Percentiles rank a stretch among this genome's conserved stretches.
Conservation (phyloP, 1,140 invertebrate genomes). For the Drosophila carrolli region DNA sequence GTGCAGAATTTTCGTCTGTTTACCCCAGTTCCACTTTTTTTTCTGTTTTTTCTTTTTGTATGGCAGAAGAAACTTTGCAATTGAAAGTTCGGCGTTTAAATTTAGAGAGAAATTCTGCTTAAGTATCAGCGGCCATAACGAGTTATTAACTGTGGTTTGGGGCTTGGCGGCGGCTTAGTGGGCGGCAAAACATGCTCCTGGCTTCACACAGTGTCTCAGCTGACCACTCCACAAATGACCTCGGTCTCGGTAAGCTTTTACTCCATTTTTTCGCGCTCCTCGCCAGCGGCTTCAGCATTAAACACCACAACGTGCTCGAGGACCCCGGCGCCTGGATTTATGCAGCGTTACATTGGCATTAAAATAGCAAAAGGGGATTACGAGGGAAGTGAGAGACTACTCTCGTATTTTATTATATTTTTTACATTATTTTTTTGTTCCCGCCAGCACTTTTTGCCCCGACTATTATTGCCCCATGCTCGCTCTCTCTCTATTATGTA, state of each 20-base stretch:
- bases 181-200: slow-evolving; percentile 25
- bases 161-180: slow-evolving; percentile 48
- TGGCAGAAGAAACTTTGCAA: slow-evolving; percentile 51
- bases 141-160: slow-evolving; percentile 47
- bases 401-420: slow-evolving; percentile 47
- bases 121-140: slow-evolving; percentile 43
- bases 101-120: slow-evolving; percentile 37
- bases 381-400: slow-evolving; percentile 3
- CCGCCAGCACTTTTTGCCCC: slow-evolving; percentile 4
- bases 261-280: slow-evolving; percentile 21
- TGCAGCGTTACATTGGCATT: slow-evolving; percentile 73
- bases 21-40: neutral
- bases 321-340: slow-evolving; percentile 68
- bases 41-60: neutral
- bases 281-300: slow-evolving; percentile 53
- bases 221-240: slow-evolving; percentile 26
- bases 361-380: slow-evolving; percentile 69
- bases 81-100: slow-evolving; percentile 68
- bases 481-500: slow-evolving; percentile 56
- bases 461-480: slow-evolving; percentile 22
- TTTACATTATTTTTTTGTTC: slow-evolving; percentile 24
- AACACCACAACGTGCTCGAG: slow-evolving; percentile 72
- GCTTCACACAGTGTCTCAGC: slow-evolving; percentile 18
- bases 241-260: slow-evolving; percentile 11
- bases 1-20: slow-evolving; percentile 9